These are phyloP conservation scores for Lepilemur ruficaudatus DNA, from an alignment of 2,797 vertebrate genomes.

Conservation along the genomic window DNA sequence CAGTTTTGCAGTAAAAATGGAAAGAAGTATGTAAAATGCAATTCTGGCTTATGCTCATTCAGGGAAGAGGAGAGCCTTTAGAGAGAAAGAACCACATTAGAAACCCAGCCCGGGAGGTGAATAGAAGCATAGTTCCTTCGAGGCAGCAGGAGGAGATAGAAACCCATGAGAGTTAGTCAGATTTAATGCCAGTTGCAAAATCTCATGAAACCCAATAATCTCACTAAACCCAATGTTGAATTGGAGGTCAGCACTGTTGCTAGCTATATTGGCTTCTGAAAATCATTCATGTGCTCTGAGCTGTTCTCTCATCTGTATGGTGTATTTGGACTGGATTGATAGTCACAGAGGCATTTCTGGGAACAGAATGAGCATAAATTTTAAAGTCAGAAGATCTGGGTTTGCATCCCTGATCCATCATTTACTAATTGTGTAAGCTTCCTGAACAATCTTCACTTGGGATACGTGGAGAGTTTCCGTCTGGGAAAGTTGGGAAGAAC, in stretches of 20 bases:
- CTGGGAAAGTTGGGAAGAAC: not conserved
- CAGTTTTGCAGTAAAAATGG: not conserved
- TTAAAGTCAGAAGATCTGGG: not conserved
- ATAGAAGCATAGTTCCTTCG: not conserved
- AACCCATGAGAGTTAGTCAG: not conserved
- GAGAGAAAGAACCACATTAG: not conserved
- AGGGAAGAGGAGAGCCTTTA: not conserved
- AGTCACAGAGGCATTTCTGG: not conserved
- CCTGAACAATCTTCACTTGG: not conserved
- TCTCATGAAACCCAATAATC: not conserved
- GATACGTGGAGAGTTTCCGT: fast-evolving
- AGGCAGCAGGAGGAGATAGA: not conserved
- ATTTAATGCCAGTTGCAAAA: not conserved
- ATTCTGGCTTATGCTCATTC: not conserved
- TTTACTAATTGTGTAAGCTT: not conserved
- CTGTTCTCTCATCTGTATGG: not conserved
- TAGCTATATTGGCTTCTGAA: not conserved
- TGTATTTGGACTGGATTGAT: not conserved
- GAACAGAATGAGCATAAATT: not conserved
- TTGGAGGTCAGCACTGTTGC: not conserved
- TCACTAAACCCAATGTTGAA: not conserved
- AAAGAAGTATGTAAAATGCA: not conserved
- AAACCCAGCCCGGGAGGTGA: not conserved
- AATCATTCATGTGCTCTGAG: not conserved
- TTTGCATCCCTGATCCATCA: not conserved